These are phyloP conservation scores for Nephotettix cincticeps DNA, from an alignment of 1,140 invertebrate species.

Conservation along the genomic window DNA sequence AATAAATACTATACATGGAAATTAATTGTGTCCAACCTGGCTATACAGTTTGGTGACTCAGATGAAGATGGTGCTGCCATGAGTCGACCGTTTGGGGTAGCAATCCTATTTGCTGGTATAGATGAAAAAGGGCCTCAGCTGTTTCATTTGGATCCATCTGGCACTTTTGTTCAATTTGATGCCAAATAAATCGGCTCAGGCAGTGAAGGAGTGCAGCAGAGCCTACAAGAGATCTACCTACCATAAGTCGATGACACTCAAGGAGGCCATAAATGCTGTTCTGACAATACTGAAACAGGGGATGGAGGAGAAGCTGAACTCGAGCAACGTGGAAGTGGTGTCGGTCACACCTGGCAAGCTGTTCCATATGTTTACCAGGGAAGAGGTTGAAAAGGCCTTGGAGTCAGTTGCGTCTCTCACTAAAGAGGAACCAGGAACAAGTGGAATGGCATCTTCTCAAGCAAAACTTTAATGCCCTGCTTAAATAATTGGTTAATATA, in stretches of 20 bases:
- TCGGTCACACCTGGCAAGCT: slow-evolving; percentile 82
- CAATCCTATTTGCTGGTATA: slow-evolving; percentile 85
- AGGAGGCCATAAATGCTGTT: slow-evolving; percentile 89
- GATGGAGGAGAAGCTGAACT: slow-evolving; percentile 99
- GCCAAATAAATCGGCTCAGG: slow-evolving; percentile 99
- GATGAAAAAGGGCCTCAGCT: slow-evolving; percentile 83
- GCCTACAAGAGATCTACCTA: slow-evolving; percentile 80
- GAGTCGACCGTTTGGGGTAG: slow-evolving; percentile 99
- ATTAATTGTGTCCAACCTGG: slow-evolving; percentile 98
- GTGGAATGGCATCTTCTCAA: slow-evolving; percentile 7
- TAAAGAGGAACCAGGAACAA: slow-evolving; percentile 23
- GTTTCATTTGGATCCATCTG: slow-evolving; percentile 98
- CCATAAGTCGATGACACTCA: slow-evolving; percentile 88
- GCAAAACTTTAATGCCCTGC: neutral
- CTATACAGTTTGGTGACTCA: slow-evolving; percentile 97
- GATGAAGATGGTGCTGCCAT: slow-evolving; percentile 92
- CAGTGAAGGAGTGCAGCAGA: slow-evolving; percentile 98
- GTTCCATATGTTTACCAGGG: slow-evolving; percentile 91
- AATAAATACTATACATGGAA: too few species aligned
- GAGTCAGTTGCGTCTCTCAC: slow-evolving; percentile 21
- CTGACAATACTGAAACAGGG: slow-evolving; percentile 97
- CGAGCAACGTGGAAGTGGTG: slow-evolving; percentile 97
- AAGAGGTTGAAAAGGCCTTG: slow-evolving; percentile 77
- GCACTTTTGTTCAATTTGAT: slow-evolving; percentile 95
- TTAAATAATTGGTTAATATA: neutral